These are phyloP conservation scores for Pollenia griseotomentosa DNA, from an alignment of 2,888 invertebrate species.

Conservation along the genomic window DNA sequence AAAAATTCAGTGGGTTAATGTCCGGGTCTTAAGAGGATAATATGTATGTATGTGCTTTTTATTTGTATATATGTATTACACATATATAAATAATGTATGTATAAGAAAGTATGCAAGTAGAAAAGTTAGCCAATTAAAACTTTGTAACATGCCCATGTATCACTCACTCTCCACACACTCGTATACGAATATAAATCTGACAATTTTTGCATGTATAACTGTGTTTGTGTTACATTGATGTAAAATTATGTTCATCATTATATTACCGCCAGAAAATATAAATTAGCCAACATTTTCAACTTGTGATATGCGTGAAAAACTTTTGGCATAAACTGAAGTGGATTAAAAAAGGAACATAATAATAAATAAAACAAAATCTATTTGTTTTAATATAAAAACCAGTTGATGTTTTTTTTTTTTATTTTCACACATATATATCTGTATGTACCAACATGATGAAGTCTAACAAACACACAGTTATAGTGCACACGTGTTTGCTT, in stretches of 20 bases:
- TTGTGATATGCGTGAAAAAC: slow-evolving; percentile 52
- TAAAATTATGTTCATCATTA: slow-evolving; percentile 46
- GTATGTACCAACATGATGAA: too few species aligned
- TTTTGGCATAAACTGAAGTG: slow-evolving; percentile 36
- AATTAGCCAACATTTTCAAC: slow-evolving; percentile 52
- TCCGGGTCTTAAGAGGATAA: too few species aligned
- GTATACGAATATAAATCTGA: slow-evolving; percentile 12
- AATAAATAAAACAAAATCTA: slow-evolving; percentile 3
- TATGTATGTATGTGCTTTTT: too few species aligned
- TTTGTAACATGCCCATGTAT: slow-evolving; percentile 57
- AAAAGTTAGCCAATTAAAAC: slow-evolving; percentile 70
- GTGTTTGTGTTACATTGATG: not conserved
- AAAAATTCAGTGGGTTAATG: too few species aligned
- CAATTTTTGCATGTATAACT: not conserved
- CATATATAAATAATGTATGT: not conserved
- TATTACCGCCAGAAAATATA: slow-evolving; percentile 44
- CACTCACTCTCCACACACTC: too few species aligned
- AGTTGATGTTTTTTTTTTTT: not conserved
- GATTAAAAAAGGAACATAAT: not conserved
- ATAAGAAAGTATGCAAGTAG: not conserved
- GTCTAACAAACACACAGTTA: too few species aligned
- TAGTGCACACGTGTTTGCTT: too few species aligned
- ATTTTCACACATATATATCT: not conserved
- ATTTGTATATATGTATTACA: too few species aligned
- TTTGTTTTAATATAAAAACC: slow-evolving; percentile 10